Evolutionary conservation across 2,113 vertebrate genomes (phyloP).

Genomic region (Corythoichthys haematopterus): DNA sequence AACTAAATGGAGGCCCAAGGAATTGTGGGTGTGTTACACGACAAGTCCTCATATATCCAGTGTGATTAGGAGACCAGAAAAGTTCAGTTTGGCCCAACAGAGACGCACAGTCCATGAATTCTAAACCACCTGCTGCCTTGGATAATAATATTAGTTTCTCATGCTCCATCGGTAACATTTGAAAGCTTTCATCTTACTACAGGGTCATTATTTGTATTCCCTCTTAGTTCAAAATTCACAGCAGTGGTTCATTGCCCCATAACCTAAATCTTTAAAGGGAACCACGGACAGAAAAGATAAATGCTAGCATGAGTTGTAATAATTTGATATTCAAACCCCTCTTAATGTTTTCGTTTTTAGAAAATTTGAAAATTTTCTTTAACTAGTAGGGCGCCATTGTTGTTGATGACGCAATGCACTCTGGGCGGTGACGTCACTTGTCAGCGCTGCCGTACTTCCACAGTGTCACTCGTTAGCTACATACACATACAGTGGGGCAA

Average conservation of each 20-base stretch:
- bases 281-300: no score
- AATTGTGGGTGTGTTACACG: not conserved
- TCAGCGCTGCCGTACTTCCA: no score
- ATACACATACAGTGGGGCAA: no score
- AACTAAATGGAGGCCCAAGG: not conserved
- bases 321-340: no score
- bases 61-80: conserved; percentile 1
- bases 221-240: not conserved
- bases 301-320: no score
- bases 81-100: not conserved
- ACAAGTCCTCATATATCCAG: conserved; percentile 1
- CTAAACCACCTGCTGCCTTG: conserved; percentile 1
- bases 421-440: no score
- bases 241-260: conserved; percentile 1
- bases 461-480: no score
- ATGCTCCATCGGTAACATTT: not conserved
- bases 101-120: not conserved
- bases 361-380: no score
- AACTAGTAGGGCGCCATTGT: no score
- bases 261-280: not conserved
- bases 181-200: not conserved
- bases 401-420: no score
- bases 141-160: conserved; percentile 4
- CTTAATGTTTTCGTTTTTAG: no score
- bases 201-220: not conserved